A percentile compares a stretch with the other conserved stretches of the same genome.
Conservation (phyloP, 2,888 invertebrate genomes). For the Tetragonula carbonaria region DNA sequence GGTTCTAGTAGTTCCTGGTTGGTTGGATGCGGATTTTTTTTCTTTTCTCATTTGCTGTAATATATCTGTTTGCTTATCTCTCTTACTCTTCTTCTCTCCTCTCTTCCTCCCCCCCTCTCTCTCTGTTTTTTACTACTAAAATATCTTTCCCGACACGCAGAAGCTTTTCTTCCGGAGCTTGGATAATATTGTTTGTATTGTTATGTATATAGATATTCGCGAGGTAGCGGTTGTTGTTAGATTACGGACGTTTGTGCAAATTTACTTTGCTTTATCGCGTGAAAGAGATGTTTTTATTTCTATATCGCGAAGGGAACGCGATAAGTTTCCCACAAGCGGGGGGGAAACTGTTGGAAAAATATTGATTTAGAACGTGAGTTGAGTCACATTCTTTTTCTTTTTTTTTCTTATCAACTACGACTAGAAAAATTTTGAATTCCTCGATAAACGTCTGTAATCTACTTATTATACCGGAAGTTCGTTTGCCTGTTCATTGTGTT, state of each 20-base stretch:
- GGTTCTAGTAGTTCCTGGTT: background rate
- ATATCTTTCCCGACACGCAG: constrained; percentile 12
- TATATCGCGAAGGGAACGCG: too few species aligned
- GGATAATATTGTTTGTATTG: constrained; percentile 4
- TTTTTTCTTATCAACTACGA: background rate
- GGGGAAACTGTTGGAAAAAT: too few species aligned
- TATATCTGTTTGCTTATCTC: background rate
- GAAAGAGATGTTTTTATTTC: too few species aligned
- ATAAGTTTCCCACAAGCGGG: too few species aligned
- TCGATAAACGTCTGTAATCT: background rate
- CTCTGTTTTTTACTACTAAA: too few species aligned
- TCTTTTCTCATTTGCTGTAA: background rate
- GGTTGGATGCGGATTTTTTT: background rate
- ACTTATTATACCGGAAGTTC: constrained; percentile 30
- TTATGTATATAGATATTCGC: constrained; percentile 14
- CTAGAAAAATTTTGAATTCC: background rate
- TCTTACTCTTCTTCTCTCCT: background rate
- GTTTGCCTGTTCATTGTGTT: constrained; percentile 30
- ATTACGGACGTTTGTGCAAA: background rate
- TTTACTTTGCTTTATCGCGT: too few species aligned
- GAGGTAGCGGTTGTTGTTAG: background rate
- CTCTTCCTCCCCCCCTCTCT: background rate
- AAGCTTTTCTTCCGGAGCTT: constrained; percentile 40
- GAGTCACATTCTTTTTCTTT: background rate
- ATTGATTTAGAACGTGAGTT: too few species aligned